These are phyloP conservation scores for Prochilodus magdalenae DNA, from an alignment of 2,113 vertebrate species.

Conservation along the genomic window DNA sequence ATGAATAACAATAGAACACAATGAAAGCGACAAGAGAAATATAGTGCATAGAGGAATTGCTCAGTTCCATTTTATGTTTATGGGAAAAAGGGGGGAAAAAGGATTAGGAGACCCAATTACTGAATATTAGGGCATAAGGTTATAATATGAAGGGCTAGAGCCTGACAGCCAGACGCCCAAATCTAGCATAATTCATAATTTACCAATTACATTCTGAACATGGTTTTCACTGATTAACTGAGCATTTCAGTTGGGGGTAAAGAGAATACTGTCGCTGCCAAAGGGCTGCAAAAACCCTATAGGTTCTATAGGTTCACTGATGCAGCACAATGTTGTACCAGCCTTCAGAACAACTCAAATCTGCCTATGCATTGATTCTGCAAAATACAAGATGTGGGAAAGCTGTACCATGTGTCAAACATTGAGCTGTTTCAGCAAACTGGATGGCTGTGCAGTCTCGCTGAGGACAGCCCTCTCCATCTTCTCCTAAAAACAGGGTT, in stretches of 20 bases:
- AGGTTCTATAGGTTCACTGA: not conserved
- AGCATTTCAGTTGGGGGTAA: not conserved
- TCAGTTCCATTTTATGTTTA: constrained; percentile 39
- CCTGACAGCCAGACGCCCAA: not conserved
- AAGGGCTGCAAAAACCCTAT: too few species aligned
- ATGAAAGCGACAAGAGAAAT: not conserved
- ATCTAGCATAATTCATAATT: constrained; percentile 21
- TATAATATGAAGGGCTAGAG: constrained; percentile 20
- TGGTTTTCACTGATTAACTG: not conserved
- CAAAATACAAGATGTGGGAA: too few species aligned
- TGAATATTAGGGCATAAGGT: constrained; percentile 18
- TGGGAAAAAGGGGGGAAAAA: constrained; percentile 20
- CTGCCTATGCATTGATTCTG: too few species aligned
- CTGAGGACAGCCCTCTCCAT: too few species aligned
- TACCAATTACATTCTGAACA: constrained; percentile 10
- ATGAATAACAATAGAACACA: not conserved
- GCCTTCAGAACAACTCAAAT: too few species aligned
- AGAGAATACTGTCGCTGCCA: not conserved
- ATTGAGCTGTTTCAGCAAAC: too few species aligned
- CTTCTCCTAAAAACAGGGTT: too few species aligned
- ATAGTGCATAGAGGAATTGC: not conserved
- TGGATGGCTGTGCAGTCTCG: too few species aligned
- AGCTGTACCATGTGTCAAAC: too few species aligned
- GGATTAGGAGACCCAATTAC: constrained; percentile 34
- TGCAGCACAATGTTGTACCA: too few species aligned